Conservation (phyloP, 1,140 invertebrate species). For the Steinernema feltiae region DNA sequence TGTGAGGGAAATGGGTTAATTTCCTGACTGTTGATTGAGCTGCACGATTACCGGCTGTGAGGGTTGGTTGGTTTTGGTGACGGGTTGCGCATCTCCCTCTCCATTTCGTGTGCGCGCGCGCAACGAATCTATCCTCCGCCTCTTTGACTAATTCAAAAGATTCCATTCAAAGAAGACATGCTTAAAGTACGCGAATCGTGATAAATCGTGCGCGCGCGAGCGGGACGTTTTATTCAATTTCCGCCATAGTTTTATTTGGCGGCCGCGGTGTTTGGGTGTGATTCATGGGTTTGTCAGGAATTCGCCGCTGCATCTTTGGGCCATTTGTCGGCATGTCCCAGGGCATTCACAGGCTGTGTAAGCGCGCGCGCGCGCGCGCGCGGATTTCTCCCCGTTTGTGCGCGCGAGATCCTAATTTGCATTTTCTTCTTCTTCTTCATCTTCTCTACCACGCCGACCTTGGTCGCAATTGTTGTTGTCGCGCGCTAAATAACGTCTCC, state of each 20-base stretch:
- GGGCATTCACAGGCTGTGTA: no score
- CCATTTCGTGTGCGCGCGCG: no score
- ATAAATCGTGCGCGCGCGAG: neutral
- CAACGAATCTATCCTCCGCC: no score
- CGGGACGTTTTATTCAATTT: neutral
- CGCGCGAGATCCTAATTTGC: constrained; percentile 3
- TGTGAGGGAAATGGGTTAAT: constrained; percentile 15
- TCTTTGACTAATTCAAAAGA: neutral
- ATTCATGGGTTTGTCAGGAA: constrained; percentile 13
- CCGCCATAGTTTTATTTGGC: neutral
- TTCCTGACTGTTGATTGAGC: neutral
- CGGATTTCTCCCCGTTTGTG: neutral
- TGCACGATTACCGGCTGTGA: neutral
- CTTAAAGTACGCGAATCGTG: constrained; percentile 1
- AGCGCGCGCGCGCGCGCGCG: no score
- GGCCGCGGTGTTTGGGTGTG: neutral
- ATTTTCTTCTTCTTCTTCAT: neutral
- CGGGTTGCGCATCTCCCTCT: no score
- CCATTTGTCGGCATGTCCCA: constrained; percentile 6
- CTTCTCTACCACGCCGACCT: neutral
- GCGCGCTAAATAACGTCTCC: constrained; percentile 3
- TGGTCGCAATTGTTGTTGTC: constrained; percentile 10
- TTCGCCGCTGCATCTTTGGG: no score
- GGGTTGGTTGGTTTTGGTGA: no score
- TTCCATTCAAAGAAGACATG: neutral